Base-by-base conservation (phyloP, 2,888 invertebrate genomes). In the Lasiommata megera region DNA sequence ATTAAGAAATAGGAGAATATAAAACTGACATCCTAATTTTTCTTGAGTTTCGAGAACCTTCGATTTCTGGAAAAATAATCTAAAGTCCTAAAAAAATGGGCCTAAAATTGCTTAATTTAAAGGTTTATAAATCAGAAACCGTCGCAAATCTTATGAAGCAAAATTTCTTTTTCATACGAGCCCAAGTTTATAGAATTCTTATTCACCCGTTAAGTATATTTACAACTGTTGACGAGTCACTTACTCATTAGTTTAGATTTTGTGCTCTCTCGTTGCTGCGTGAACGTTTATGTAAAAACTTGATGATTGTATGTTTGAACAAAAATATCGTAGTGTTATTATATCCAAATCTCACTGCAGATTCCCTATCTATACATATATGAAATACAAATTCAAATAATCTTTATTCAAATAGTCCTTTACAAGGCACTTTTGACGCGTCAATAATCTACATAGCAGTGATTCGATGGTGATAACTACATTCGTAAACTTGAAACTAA, bases 201-300 rank as follows among this genome's bases (percentile, higher is more conserved):
- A 57, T 57, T 59, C 51, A 54, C 47, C 57, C 57, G 62, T 62
- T 62, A 60, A 56, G 54, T 62, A 52, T 62, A 58, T 62, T 62
- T 62, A 62, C 62, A 62, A 62, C 52, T 62, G 62, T 62, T 62
- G 54, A 61, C 18, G 58, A 48, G 52, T 61, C 54, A 44, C 41
- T 43, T 29, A 53, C 53, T 53, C 43, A 57, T 46, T 60, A 62
- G 56, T 54, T 52, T 62, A 62, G 62, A 62, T 57, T 58, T 58
- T 55, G 47, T 54, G 43, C 60, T 56, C 59, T 59, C 59, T 56
- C 56, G 60, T 61, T 61, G 48, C 41, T 56, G 56, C 37, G 60
- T 62, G 60, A 16, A 57, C 44, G 55, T 62, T 43, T 14, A 50
- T 54, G 52, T 55, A 48, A 36, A 16, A 31, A 31, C 31, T 46